Evolutionary conservation across 2,113 vertebrate species (phyloP), one percentile per base, ranked within the genome.

Genomic region (Hippocampus barbouri): DNA sequence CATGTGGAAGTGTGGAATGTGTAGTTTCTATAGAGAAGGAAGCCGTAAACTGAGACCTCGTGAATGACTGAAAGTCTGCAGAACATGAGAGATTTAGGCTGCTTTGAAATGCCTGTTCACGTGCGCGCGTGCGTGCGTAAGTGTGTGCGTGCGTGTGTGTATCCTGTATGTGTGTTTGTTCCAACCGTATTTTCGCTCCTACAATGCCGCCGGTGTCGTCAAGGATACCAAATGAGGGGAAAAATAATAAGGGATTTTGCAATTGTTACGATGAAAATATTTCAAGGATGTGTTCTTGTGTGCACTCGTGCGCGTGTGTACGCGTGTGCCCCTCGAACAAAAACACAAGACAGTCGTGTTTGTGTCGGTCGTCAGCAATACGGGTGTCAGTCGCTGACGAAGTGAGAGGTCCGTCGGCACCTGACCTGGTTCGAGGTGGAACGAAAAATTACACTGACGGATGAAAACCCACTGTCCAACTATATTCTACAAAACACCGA

Each of bases 1-100:
- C 20, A 20, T 1, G 63, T 23, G 63, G 40, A 65, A 65, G 63
- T 65, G 63, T n/a, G 20, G 63, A 65, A 65, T 65, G 63, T 43
- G 63, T 40, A 65, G 40, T 65, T 65, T 65, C 34, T 38, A 38
- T 38, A 38, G 61, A 11, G 34, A 41, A 25, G 8, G 40, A 65
- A 43, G 40, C 34, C 40, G 11, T 40, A 43, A 65, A 21, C 40
- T 23, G 40, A 65, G 12, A 43, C 63, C 63, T 65, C n/a, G 38
- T 65, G 61, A 38, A 40, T 63, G 61, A 41, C 34, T 38, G 40
- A 25, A 43, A 65, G 63, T 11, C 40, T 43, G 63, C 40, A 15
- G n/a, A 45, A 45, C 63, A 65, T 65, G 40, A 45, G 63, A 43
- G 40, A 65, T 65, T 65, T 45, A 43, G 40, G 11, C 12, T 8